Conservation (phyloP, 1,140 invertebrate genomes). For the Vollenhovia emeryi region DNA sequence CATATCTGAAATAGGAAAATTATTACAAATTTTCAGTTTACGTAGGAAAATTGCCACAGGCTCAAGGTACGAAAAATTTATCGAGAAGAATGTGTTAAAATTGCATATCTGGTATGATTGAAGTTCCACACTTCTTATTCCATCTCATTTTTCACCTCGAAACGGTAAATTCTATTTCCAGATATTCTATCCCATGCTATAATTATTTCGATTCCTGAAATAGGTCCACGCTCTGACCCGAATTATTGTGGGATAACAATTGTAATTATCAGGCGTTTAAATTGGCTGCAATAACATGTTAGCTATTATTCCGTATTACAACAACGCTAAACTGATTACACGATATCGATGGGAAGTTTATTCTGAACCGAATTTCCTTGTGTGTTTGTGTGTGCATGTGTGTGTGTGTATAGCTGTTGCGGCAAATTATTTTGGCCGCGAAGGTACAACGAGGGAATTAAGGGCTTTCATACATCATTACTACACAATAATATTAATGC, state of each 20-base stretch:
- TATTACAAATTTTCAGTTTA: background rate
- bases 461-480: constrained; percentile 29
- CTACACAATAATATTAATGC: constrained; percentile 28
- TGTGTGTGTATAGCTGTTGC: background rate
- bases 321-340: constrained; percentile 33
- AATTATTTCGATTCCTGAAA: background rate
- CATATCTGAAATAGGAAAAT: background rate
- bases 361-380: constrained; percentile 13
- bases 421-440: constrained; percentile 20
- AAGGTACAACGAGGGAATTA: constrained; percentile 1
- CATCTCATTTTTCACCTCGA: background rate
- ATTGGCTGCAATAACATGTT: background rate
- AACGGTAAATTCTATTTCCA: background rate
- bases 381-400: background rate
- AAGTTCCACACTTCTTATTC: background rate
- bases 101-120: background rate
- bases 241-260: background rate
- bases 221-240: background rate
- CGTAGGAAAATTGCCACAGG: background rate
- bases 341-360: constrained; percentile 13
- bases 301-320: constrained; percentile 5
- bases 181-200: background rate
- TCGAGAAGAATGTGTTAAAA: background rate
- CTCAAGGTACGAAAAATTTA: background rate
- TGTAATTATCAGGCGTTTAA: background rate